Evolutionary conservation across 2,888 invertebrate species (phyloP).

Genomic region (Trichogramma evanescens): DNA sequence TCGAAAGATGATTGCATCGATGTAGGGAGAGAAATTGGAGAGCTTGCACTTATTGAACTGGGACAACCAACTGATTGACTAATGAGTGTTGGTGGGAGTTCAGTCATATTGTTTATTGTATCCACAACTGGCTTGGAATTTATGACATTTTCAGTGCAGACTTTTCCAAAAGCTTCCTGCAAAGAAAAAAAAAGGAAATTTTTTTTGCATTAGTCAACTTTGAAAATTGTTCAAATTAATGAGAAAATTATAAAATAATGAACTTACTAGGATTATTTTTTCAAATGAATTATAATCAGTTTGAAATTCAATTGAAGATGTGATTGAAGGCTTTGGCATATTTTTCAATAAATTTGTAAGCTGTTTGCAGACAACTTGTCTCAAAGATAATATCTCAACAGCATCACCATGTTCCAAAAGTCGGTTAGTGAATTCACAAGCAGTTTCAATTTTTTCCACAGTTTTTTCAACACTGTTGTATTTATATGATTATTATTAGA

Average conservation of each 20-base stretch:
- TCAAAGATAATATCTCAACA: slow-evolving; percentile 75
- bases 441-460: slow-evolving; percentile 77
- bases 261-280: slow-evolving; percentile 52
- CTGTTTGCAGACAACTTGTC: slow-evolving; percentile 71
- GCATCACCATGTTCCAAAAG: slow-evolving; percentile 78
- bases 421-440: slow-evolving; percentile 75
- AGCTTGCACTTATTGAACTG: slow-evolving; percentile 61
- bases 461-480: slow-evolving; percentile 65
- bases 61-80: slow-evolving; percentile 54
- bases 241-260: not conserved
- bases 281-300: slow-evolving; percentile 76
- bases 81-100: slow-evolving; percentile 52
- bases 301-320: slow-evolving; percentile 73
- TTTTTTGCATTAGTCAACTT: not conserved
- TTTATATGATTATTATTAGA: slow-evolving; percentile 3
- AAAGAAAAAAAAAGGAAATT: slow-evolving; percentile 15
- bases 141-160: slow-evolving; percentile 57
- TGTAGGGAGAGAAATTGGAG: slow-evolving; percentile 61
- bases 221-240: not conserved
- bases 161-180: slow-evolving; percentile 66
- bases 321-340: slow-evolving; percentile 73
- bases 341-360: slow-evolving; percentile 72
- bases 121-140: slow-evolving; percentile 44
- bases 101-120: slow-evolving; percentile 35
- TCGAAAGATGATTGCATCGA: slow-evolving; percentile 74